A percentile compares a stretch with the other conserved stretches of the same genome.
Evolutionary conservation across 2,888 invertebrate species (phyloP).

Genomic region (Ashinkailepas kermadecensis): DNA sequence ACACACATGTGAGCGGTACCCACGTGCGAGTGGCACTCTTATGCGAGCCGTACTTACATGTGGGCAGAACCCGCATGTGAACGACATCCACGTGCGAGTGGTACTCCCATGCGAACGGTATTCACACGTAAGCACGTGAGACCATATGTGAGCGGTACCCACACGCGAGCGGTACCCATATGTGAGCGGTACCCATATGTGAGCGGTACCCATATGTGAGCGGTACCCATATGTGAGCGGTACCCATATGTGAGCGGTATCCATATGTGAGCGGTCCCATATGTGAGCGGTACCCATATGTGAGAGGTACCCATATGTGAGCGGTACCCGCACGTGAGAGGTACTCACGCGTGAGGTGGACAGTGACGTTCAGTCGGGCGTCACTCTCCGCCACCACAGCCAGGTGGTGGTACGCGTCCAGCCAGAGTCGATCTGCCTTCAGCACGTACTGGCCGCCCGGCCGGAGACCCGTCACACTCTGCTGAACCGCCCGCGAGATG

Average conservation of each 20-base stretch:
- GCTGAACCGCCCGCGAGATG: conserved; percentile 36
- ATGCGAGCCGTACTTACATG: too few relatives aligned
- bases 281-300: too few relatives aligned
- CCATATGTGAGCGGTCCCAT: too few relatives aligned
- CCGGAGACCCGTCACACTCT: conserved; percentile 38
- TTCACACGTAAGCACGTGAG: too few relatives aligned
- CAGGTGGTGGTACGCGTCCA: conserved; percentile 47
- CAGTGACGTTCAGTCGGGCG: conserved; percentile 43
- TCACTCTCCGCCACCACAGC: conserved; percentile 44
- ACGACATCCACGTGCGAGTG: too few relatives aligned
- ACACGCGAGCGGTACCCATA: too few relatives aligned
- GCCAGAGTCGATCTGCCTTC: conserved; percentile 43
- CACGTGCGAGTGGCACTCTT: conserved; percentile 33
- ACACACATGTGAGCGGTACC: background rate
- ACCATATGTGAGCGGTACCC: too few relatives aligned
- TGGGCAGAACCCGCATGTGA: too few relatives aligned
- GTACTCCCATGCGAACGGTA: too few relatives aligned
- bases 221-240: too few relatives aligned
- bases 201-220: conserved; percentile 26
- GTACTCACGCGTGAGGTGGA: conserved; percentile 37
- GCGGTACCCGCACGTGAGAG: background rate
- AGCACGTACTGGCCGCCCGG: conserved; percentile 41
- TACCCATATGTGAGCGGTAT: too few relatives aligned
- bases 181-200: conserved; percentile 30
- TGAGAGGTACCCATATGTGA: too few relatives aligned